Conservation (phyloP, 2,113 vertebrate species). For the Cottus gobio region DNA sequence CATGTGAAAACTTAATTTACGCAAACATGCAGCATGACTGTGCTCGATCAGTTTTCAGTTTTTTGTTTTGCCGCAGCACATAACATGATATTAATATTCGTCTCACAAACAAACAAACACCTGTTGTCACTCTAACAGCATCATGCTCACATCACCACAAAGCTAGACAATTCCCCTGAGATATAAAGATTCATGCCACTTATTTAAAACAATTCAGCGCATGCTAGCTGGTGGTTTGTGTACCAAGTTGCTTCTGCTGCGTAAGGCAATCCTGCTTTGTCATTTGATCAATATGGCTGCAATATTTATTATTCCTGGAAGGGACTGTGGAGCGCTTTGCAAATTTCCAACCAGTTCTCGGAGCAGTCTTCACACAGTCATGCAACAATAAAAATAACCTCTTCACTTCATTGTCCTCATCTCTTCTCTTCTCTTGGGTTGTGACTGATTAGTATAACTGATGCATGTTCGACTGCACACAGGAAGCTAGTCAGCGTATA, state of each 20-base stretch:
- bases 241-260: constrained; percentile 51
- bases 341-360: constrained; percentile 37
- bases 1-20: constrained; percentile 2
- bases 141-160: constrained; percentile 8
- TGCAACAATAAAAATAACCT: constrained; percentile 24
- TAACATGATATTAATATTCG: constrained; percentile 26
- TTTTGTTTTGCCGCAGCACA: constrained; percentile 15
- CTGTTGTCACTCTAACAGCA: constrained; percentile 57
- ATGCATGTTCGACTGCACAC: constrained; percentile 13
- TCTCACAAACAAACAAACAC: constrained; percentile 58
- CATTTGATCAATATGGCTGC: constrained; percentile 73
- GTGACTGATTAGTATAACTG: constrained; percentile 4
- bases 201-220: constrained; percentile 32
- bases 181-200: constrained; percentile 13
- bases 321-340: constrained; percentile 49
- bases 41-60: neutral
- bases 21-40: neutral
- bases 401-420: neutral
- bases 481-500: neutral
- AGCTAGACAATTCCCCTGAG: neutral
- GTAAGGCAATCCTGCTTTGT: constrained; percentile 62
- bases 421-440: constrained; percentile 3
- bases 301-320: constrained; percentile 72
- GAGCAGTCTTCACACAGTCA: constrained; percentile 35
- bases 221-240: constrained; percentile 47